Base-by-base conservation (phyloP, 2,797 vertebrate genomes). In the Rachycentron canadum region DNA sequence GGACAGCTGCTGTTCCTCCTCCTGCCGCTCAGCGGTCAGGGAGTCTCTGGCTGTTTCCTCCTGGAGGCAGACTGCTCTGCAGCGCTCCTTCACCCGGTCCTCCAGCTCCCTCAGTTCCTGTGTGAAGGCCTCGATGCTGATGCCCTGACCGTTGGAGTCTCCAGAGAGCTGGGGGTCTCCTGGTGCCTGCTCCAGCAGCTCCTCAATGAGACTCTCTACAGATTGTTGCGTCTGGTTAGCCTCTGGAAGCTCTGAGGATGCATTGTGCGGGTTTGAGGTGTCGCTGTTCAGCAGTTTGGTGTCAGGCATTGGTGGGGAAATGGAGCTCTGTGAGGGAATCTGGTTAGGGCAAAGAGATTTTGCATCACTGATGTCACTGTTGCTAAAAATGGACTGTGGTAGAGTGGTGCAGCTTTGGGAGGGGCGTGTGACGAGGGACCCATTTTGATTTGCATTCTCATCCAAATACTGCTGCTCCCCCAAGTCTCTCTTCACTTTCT, bases 91-190 rank as follows among this genome's bases (percentile, higher is more conserved):
- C 71, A 94, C 92, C 3, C 87, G 65, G 60, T 94, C 94, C 84
- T 99, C 97, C 52, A 98, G 94, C 79, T 96, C 96, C 10, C 81
- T 94, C 76, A 99, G 95, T 88, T 99, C 97, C 87, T 95, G 94
- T 0, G 95, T 95, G 90, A 99, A 98, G 30, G 95, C 94, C 89
- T 99, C 97, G 0, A 98, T 96, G 91, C 94, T 96, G 80, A 96
- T 93, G 12, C 94, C 92, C 8, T 95, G 83, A 0, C 95, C 94
- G 0, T 95, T 96, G 5, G 90, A 61, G 57, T 97, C 96, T 0
- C 85, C 84, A 0, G 88, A 70, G 30, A 71, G 84, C 52, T 81
- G 92, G 0, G 79, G 64, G n/a, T 92, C 94, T 2, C 83, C 92
- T 0, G 96, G 96, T 0, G 82, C 93, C 3, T 89, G 95, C 76